Base-by-base conservation (phyloP, 2,888 invertebrate species). In the Icerya purchasi region DNA sequence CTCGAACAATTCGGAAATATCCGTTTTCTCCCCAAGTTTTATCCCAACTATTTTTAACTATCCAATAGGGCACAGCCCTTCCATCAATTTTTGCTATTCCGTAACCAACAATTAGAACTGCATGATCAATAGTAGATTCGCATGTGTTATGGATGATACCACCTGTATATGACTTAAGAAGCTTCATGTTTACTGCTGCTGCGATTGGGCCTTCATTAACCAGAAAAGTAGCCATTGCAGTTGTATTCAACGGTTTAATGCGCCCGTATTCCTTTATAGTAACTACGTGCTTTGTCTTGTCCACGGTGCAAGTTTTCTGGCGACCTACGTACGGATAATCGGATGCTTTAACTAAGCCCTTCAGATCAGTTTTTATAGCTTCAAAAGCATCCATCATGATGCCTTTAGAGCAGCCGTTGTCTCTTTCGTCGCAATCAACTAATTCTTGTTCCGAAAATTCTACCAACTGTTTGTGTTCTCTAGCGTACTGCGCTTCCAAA, bases 1-100 rank as follows among this genome's bases (percentile, higher is more conserved):
- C 97, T 61, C 96, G 79, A 72, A 83, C 97, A 60, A 96, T 84
- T 65, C 90, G 78, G 72, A 93, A 96, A 72, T 94, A 96, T 1
- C 96, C 94, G 76, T 87, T 69, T 2, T 69, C 91, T 50, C 94
- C 94, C 93, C 93, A 94, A 23, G 74, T 73, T 49, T 75, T 70
- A 57, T 94, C 93, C 94, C 94, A 96, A 18, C 92, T 92, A 73
- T 94, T 94, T 76, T 94, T 94, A 25, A 94, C 76, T 63, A 84
- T 84, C 94, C 94, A 94, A 71, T 83, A 94, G 0, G 91, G 91
- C 53, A 88, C 70, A 1, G 75, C 77, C 72, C 84, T 86, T 68
- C 89, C 80, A 24, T 83, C 24, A 56, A 18, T 14, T 5, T 36
- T 36, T 36, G 5, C 36, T 36, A 36, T 14, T 5, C 36, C 36